phyloP scores from a whole-genome alignment of 1,140 invertebrate species.

The Ostrea edulis region DNA sequence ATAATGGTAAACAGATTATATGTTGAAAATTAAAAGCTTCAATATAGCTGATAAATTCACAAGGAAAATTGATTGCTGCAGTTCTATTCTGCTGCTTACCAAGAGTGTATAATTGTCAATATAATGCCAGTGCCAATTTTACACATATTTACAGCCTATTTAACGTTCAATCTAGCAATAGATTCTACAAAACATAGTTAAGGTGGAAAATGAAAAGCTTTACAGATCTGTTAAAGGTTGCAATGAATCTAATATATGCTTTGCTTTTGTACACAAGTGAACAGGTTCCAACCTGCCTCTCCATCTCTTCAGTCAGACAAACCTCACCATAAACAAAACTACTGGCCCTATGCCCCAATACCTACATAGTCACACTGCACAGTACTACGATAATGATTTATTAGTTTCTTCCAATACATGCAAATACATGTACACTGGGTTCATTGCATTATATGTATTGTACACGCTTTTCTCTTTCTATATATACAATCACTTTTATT shows the following conservation, averaged over 20 bases:
- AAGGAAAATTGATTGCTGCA: constrained; percentile 3
- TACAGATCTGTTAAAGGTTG: neutral
- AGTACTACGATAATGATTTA: too few relatives aligned
- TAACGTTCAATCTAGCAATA: neutral
- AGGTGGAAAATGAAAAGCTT: constrained; percentile 28
- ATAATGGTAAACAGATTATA: constrained; percentile 39
- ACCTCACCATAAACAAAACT: neutral
- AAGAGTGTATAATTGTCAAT: constrained; percentile 15
- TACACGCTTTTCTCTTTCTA: too few relatives aligned
- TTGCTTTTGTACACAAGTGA: neutral
- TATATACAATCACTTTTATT: too few relatives aligned
- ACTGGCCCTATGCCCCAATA: too few relatives aligned
- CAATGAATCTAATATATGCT: neutral
- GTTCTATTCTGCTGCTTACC: constrained; percentile 24
- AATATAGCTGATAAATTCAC: constrained; percentile 29
- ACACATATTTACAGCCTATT: constrained; percentile 22
- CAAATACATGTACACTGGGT: too few relatives aligned
- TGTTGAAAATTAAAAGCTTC: constrained; percentile 8
- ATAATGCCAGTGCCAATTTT: constrained; percentile 19
- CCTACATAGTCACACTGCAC: too few relatives aligned
- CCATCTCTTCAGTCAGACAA: neutral
- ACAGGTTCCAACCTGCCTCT: neutral
- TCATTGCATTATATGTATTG: too few relatives aligned
- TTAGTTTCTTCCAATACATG: too few relatives aligned
- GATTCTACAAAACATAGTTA: neutral